These are phyloP conservation scores for Gavialis gangeticus DNA, from an alignment of 2,113 vertebrate species.

Conservation along the genomic window DNA sequence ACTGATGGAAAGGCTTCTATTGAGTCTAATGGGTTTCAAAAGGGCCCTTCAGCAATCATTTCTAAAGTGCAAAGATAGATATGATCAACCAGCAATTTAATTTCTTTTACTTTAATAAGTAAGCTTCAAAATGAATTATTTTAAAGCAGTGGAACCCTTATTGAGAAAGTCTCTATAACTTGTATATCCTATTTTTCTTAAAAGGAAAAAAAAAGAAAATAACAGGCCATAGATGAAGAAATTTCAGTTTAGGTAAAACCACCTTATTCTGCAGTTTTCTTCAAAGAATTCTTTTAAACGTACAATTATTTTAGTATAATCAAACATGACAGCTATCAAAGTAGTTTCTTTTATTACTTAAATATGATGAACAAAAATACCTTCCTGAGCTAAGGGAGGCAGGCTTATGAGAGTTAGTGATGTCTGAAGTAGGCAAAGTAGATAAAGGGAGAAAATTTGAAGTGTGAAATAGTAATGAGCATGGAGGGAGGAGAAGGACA, in stretches of 20 bases:
- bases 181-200: neutral
- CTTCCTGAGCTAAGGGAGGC: neutral
- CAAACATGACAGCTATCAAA: neutral
- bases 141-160: neutral
- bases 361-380: neutral
- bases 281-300: neutral
- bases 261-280: neutral
- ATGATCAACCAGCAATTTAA: neutral
- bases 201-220: neutral
- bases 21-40: neutral
- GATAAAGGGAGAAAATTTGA: neutral
- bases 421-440: neutral
- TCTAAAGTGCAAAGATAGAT: neutral
- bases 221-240: neutral
- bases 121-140: neutral
- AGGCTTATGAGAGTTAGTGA: neutral
- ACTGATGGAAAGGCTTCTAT: neutral
- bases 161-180: neutral
- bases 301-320: neutral
- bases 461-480: neutral
- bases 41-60: neutral
- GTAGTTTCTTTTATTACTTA: neutral
- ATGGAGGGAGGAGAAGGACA: neutral
- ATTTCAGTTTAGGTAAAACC: neutral
- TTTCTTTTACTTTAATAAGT: neutral